Percentiles rank a stretch among this genome's conserved stretches.
These are phyloP conservation scores for Chydorus sphaericus DNA, from an alignment of 2,888 invertebrate genomes.

Conservation along the genomic window DNA sequence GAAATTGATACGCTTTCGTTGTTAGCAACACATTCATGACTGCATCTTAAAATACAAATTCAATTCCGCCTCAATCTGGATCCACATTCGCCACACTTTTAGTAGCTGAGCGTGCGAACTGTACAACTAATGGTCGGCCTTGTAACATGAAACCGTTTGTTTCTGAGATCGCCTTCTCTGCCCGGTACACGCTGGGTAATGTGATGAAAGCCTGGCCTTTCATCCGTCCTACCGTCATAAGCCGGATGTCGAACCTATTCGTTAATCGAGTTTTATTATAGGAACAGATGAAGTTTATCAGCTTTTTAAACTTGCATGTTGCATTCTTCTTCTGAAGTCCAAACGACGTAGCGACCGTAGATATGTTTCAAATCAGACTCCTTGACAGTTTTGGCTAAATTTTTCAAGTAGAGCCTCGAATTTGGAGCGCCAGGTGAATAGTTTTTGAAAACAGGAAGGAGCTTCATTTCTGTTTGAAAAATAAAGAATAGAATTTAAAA, in stretches of 20 bases:
- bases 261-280: neutral
- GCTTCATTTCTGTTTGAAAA: conserved; percentile 52
- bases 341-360: conserved; percentile 48
- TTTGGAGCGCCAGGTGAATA: conserved; percentile 68
- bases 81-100: neutral
- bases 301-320: conserved; percentile 24
- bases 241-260: conserved; percentile 46
- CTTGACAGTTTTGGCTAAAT: conserved; percentile 66
- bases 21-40: neutral
- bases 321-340: conserved; percentile 30
- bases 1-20: too few species aligned
- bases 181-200: conserved; percentile 49
- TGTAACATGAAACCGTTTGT: conserved; percentile 77
- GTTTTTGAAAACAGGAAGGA: conserved; percentile 67
- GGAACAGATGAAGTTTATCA: conserved; percentile 29
- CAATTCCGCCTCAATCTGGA: neutral
- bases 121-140: conserved; percentile 81
- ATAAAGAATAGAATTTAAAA: conserved; percentile 13
- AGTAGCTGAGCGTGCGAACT: conserved; percentile 53
- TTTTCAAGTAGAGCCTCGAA: conserved; percentile 80
- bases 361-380: conserved; percentile 57
- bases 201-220: conserved; percentile 91
- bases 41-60: neutral
- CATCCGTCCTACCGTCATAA: conserved; percentile 91
- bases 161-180: conserved; percentile 58